Evolutionary conservation across 1,140 invertebrate genomes (phyloP).

Genomic region (Aporrectodea caliginosa): DNA sequence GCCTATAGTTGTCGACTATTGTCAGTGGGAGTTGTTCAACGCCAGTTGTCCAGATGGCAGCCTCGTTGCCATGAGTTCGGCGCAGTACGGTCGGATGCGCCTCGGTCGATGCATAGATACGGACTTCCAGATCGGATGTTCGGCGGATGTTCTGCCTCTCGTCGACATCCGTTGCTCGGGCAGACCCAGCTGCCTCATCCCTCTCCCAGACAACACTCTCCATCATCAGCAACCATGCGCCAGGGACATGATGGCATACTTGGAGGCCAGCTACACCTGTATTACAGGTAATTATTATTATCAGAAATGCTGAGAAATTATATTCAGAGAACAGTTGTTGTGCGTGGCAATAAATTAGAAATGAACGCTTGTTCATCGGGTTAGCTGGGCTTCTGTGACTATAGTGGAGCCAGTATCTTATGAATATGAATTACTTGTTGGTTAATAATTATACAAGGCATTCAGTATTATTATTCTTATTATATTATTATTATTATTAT

Average conservation of each 20-base stretch:
- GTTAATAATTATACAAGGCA: too few relatives aligned
- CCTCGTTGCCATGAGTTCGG: constrained; percentile 20
- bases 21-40: constrained; percentile 16
- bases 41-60: constrained; percentile 11
- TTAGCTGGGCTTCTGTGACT: too few relatives aligned
- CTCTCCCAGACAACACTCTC: neutral
- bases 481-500: constrained; percentile 4
- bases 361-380: too few relatives aligned
- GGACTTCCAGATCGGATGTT: constrained; percentile 12
- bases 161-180: constrained; percentile 19
- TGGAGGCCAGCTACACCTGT: constrained; percentile 20
- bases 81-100: constrained; percentile 18
- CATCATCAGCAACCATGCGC: constrained; percentile 11
- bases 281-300: constrained; percentile 9
- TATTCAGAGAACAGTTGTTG: too few relatives aligned
- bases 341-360: too few relatives aligned
- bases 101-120: constrained; percentile 10
- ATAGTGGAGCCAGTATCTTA: too few relatives aligned
- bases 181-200: constrained; percentile 5
- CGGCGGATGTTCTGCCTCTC: constrained; percentile 12
- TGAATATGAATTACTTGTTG: too few relatives aligned
- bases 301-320: too few relatives aligned
- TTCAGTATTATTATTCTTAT: neutral
- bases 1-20: constrained; percentile 9
- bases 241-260: constrained; percentile 9